phyloP scores from a whole-genome alignment of 1,140 invertebrate species.

The Amphibalanus amphitrite region DNA sequence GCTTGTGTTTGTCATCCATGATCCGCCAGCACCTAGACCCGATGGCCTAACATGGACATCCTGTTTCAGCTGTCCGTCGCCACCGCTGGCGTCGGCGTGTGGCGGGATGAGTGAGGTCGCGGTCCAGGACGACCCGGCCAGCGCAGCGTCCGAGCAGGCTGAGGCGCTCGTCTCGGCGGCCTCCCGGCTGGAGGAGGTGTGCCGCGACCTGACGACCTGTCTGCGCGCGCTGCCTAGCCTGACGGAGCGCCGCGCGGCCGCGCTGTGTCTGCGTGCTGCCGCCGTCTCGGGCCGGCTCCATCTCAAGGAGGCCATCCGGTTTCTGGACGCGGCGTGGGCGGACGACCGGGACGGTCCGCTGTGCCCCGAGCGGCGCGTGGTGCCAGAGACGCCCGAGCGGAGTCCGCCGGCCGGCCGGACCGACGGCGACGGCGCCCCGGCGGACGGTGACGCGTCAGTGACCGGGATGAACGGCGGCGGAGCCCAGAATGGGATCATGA shows the following conservation, averaged over 20 bases:
- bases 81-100: too few species aligned
- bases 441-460: neutral
- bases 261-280: neutral
- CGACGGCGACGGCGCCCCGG: too few species aligned
- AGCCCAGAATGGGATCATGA: too few species aligned
- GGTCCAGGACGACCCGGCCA: neutral
- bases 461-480: neutral
- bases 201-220: neutral
- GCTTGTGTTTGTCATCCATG: too few species aligned
- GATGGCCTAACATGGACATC: too few species aligned
- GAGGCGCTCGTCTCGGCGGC: neutral
- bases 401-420: too few species aligned
- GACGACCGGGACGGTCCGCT: neutral
- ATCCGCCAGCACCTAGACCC: too few species aligned
- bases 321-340: neutral
- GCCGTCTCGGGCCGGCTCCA: neutral
- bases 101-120: too few species aligned
- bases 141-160: neutral
- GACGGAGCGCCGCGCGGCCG: neutral
- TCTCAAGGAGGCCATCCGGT: neutral
- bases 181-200: neutral
- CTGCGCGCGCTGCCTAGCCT: too few species aligned
- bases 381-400: neutral
- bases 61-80: too few species aligned
- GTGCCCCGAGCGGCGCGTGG: neutral